Percentiles rank a stretch among this genome's conserved stretches.
Conservation (phyloP, 2,888 invertebrate genomes). For the Amblyjoppa fuscipennis region DNA sequence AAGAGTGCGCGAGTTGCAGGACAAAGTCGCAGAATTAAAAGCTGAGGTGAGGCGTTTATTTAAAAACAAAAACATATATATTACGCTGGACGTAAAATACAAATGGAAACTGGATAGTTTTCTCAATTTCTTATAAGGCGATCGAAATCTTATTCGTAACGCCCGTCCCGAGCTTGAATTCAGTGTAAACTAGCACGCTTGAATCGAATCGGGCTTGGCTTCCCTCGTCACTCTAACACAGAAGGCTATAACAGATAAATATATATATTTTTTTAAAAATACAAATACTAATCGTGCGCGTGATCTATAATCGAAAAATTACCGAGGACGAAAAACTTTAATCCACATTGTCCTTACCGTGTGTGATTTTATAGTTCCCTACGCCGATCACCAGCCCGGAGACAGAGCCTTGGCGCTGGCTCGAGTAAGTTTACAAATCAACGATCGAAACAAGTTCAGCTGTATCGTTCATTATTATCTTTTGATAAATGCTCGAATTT, state of each 20-base stretch:
- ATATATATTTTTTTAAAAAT: neutral
- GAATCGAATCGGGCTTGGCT: conserved; percentile 18
- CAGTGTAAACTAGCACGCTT: conserved; percentile 20
- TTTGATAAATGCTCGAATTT: conserved; percentile 55
- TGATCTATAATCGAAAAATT: neutral
- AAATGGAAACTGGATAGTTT: neutral
- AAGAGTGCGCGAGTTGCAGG: conserved; percentile 95
- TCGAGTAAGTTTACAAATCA: conserved; percentile 89
- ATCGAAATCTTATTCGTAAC: neutral
- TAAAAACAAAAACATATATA: conserved; percentile 7
- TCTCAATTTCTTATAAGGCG: neutral
- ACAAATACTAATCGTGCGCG: neutral
- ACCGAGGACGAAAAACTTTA: conserved; percentile 17
- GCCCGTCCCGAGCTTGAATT: conserved; percentile 13
- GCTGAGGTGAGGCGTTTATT: conserved; percentile 91
- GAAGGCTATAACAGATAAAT: neutral
- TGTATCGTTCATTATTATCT: conserved; percentile 56
- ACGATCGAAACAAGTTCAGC: conserved; percentile 64
- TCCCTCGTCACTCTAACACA: neutral
- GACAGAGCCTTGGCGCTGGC: conserved; percentile 96
- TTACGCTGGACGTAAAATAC: neutral
- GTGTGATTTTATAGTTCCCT: conserved; percentile 90
- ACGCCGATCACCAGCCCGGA: conserved; percentile 96
- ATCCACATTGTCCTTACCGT: conserved; percentile 71
- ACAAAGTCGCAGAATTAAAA: conserved; percentile 96